Base-by-base conservation (phyloP, 2,113 vertebrate species). In the Chaetorhynchus papuensis region DNA sequence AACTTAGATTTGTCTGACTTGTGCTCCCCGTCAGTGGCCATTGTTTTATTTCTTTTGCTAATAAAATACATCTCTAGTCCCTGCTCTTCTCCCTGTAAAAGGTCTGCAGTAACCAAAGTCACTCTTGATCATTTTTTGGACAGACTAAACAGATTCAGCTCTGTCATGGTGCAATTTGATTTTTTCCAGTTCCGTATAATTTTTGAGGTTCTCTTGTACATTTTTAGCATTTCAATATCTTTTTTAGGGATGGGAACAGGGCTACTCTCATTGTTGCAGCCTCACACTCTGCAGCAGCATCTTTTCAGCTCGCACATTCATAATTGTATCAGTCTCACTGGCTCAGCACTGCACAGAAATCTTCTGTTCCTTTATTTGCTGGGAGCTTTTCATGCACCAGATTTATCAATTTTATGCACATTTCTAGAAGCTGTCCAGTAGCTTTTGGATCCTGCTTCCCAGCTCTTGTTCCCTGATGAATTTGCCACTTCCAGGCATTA, bases 391-490 rank as follows among this genome's bases (percentile, higher is more conserved):
- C 44, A 23, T 39, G 65, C 81, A 69, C 59, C 59, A 42, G 37
- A 30, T 80, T 95, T 92, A 80, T 56, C 92, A 41, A 17, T 86
- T 91, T 89, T 53, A 35, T 45, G 42, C 91, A 80, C 61, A 11
- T 74, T 93, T 93, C 85, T 57, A 86, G 75, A 78, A 93, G 79
- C 78, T 85, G 45, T 44, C 84, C 70, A 28, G 59, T 23, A 63
- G 85, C 60, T 94, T 90, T 86, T 95, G 54, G 68, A 80, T 96
- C 44, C 56, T 94, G 22, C 26, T 68, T 74, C 71, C 64, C 79
- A 93, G 63, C 83, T 75, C 83, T 71, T 89, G 64, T 83, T 90
- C 68, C 59, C 22, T 88, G 37, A 77, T 77, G 52, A 92, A n/a
- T 91, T 69, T 65, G 23, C 82, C 69, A 63, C 80, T 95, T 90